Evolutionary conservation across 2,888 invertebrate species (phyloP).

Genomic region (Apocheima hispidaria): DNA sequence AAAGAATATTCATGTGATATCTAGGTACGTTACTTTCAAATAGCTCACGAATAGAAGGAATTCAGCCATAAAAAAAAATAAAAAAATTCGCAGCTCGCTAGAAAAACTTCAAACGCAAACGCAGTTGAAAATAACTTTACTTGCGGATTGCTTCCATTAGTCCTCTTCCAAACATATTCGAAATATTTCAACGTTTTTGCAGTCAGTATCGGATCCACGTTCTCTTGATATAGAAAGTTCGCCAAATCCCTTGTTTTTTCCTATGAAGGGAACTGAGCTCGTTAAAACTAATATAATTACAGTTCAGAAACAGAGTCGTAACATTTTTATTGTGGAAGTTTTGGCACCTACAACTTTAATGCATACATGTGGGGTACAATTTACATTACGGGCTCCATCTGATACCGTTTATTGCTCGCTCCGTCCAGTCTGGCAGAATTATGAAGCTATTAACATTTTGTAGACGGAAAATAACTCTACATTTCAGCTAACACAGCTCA

Average conservation of each 20-base stretch:
- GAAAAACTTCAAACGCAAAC: slow-evolving; percentile 7
- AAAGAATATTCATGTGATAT: no score
- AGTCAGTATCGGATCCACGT: slow-evolving; percentile 73
- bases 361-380: slow-evolving; percentile 8
- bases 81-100: not conserved
- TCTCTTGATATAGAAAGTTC: slow-evolving; percentile 78
- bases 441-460: slow-evolving; percentile 33
- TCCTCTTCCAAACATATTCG: slow-evolving; percentile 84
- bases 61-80: not conserved
- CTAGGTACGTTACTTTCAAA: not conserved
- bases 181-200: slow-evolving; percentile 79
- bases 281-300: slow-evolving; percentile 72
- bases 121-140: slow-evolving; percentile 43
- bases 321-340: slow-evolving; percentile 72
- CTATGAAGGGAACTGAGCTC: slow-evolving; percentile 63
- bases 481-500: slow-evolving; percentile 19
- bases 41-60: not conserved
- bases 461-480: slow-evolving; percentile 27
- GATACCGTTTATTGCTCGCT: slow-evolving; percentile 40
- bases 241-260: slow-evolving; percentile 78
- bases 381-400: slow-evolving; percentile 44
- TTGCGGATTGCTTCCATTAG: slow-evolving; percentile 81
- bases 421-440: slow-evolving; percentile 30
- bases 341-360: slow-evolving; percentile 32
- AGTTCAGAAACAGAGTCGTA: slow-evolving; percentile 55